Evolutionary conservation across 2,113 vertebrate species (phyloP).

Genomic region (Apteryx owenii): DNA sequence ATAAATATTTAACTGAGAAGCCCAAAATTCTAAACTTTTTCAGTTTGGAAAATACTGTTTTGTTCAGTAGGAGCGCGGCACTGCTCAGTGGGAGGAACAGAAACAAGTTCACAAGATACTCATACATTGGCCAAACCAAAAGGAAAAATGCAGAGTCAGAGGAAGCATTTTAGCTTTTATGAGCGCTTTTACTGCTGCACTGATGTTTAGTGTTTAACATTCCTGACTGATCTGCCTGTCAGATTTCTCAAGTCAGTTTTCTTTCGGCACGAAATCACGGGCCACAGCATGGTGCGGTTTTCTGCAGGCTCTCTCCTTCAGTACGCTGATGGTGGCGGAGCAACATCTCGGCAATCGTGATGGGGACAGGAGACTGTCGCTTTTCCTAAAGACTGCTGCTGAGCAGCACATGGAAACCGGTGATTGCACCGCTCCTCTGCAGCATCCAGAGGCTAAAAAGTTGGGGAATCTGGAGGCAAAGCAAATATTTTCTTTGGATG

Average conservation of each 20-base stretch:
- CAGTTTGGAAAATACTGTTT: background rate
- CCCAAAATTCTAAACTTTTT: background rate
- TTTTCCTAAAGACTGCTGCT: background rate
- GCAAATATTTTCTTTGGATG: background rate
- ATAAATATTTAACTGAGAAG: background rate
- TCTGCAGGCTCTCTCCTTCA: background rate
- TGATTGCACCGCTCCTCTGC: too few relatives aligned
- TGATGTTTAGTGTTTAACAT: background rate
- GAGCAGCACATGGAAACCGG: background rate
- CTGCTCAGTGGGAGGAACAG: background rate
- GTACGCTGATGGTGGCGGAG: background rate
- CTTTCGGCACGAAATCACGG: background rate
- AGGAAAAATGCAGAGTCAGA: background rate
- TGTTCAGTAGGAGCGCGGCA: background rate
- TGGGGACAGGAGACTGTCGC: background rate
- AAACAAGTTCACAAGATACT: background rate
- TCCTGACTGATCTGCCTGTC: background rate
- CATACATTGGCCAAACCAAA: background rate
- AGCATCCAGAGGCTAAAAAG: background rate
- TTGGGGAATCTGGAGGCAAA: background rate
- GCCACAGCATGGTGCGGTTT: rapidly evolving
- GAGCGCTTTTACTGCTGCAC: background rate
- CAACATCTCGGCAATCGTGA: background rate
- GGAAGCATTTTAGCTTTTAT: background rate
- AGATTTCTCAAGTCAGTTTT: background rate